Percentiles rank a stretch among this genome's conserved stretches.
Conservation (phyloP, 2,113 vertebrate species). For the human region GRCh38 chr18:60187501-60188000, state of each 20-base stretch:
- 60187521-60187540: neutral
- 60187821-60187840: no score
- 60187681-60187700: neutral
- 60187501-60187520: neutral
- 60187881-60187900: no score
- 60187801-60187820: neutral
- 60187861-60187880: no score
- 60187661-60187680: neutral
- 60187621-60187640: neutral
- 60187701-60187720: neutral
- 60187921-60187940: no score
- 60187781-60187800: neutral
- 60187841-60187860: no score
- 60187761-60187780: neutral
- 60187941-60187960: no score
- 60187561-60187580: neutral
- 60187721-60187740: neutral
- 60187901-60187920: no score
- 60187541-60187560: neutral
- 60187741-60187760: neutral
- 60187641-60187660: neutral
- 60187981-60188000: no score
- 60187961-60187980: no score
- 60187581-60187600: neutral
- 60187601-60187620: neutral